phyloP scores from a whole-genome alignment of 1,140 invertebrate species.

The Trichomalopsis sarcophagae region DNA sequence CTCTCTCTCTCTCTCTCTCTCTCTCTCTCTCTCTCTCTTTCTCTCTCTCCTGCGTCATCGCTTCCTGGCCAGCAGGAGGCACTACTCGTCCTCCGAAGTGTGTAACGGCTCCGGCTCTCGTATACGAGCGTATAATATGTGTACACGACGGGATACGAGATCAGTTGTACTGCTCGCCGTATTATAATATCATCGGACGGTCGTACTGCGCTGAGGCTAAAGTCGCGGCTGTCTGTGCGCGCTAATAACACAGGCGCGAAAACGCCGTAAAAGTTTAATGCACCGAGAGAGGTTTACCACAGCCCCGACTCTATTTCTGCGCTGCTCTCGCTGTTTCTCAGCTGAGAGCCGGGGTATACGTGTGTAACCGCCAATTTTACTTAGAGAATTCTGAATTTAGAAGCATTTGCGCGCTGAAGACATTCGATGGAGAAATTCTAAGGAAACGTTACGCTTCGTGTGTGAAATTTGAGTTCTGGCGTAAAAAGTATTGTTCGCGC shows the following conservation, averaged over 20 bases:
- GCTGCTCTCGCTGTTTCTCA: neutral
- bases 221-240: neutral
- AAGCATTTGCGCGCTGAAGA: neutral
- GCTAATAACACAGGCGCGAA: constrained; percentile 31
- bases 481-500: too few species aligned
- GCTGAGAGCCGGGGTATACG: neutral
- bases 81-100: neutral
- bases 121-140: neutral
- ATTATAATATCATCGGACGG: neutral
- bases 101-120: neutral
- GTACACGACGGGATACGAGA: neutral
- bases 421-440: neutral
- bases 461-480: neutral
- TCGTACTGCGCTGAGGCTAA: neutral
- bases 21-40: neutral
- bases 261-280: constrained; percentile 18
- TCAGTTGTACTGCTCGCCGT: neutral
- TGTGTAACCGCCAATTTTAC: neutral
- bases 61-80: neutral
- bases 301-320: neutral
- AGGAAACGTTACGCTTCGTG: too few species aligned
- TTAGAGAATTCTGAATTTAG: neutral
- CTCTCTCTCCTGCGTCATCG: neutral
- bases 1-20: neutral
- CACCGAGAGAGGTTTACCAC: neutral